Evolutionary conservation across 2,888 invertebrate species (phyloP), one percentile per base, ranked within the genome.

Genomic region (Coronaproctus castanopsis): DNA sequence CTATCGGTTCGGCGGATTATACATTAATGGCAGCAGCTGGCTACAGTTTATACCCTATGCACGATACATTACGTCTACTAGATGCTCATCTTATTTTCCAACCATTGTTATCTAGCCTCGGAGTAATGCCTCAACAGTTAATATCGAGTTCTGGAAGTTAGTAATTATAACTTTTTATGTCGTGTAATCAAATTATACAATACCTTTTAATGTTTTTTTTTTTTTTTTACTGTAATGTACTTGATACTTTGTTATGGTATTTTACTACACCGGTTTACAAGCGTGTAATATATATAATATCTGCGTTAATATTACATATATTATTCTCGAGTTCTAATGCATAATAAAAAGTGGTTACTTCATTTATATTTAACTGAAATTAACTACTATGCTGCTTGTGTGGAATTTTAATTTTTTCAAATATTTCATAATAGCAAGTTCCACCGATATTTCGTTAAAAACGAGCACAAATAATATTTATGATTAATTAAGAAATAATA

Each of bases 1-100:
- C 54, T 18, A 24, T 36, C 20, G 49, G 22, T 19, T 50, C 48
- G 57, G 65, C 67, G 19, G 67, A 68, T 57, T 66, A 66, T 53
- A 58, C 65, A 23, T 57, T 67, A 10, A 62, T 66, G 52, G 64
- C 67, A 10, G 63, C 67, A 2, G 67, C 66, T 3, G 80, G 80
- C 2, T 80, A 82, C 68, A 80, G 80, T 67, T 73, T 83, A 62
- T 83, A 82, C 71, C 83, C 84, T 50, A 80, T 87, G 75, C 86
- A 87, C 69, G 87, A 88, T 68, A 87, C 87, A 1, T 79, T 87
- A 20, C 79, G 84, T 71, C 75, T 95, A 60, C 77, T 93, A 61
- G 93, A 95, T 74, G 92, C 95, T 2, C 92, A 93, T 75, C 79
- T 90, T 55, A 90, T 92, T 67, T 92, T 92, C 73, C 90, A 92